Evolutionary conservation across 2,113 vertebrate species (phyloP), one percentile per base, ranked within the genome.

Genomic region (Hyperoodon ampullatus): DNA sequence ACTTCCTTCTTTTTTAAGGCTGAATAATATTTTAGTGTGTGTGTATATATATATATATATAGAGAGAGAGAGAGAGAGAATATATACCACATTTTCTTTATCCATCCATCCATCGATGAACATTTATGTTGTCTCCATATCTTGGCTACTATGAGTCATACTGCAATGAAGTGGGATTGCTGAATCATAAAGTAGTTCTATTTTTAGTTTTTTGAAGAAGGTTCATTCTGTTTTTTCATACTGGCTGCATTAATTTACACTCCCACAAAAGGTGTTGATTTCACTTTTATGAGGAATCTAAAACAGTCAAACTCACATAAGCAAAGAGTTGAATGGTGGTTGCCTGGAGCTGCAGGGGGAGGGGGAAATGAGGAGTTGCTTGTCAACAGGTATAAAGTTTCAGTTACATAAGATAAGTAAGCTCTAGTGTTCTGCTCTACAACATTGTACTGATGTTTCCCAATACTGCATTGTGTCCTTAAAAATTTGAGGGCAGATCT

Each of bases 281-380:
- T n/a, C 65, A 3, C 0, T 93, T 63, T 3, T 9, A 44, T 63
- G 28, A 42, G 14, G 13, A 23, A 14, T 42, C 24, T 72, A 66
- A 70, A 80, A 68, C 39, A 53, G 30, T 35, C 47, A 78, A 47
- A 71, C 6, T 65, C 61, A 77, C 11, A 71, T 19, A 81, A 91
- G 13, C 26, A 82, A 47, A 85, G 10, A 70, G 14, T 60, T 58
- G 55, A 39, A 11, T 24, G 10, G 3, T 86, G n/a, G 21, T 74
- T 89, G 1, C 39, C 19, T 0, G 1, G 15, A 13, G 1, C 24
- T 42, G 1, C 33, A 74, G 7, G 30, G 7, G 5, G 5, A 39
- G 5, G 44, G 16, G 24, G 4, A 47, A 82, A 44, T 42, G 28
- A 50, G n/a, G 7, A n/a, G 53, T 26, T 83, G 3, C 30, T 71